Conservation (phyloP, 2,888 invertebrate species). For the Auanema freiburgensis region DNA sequence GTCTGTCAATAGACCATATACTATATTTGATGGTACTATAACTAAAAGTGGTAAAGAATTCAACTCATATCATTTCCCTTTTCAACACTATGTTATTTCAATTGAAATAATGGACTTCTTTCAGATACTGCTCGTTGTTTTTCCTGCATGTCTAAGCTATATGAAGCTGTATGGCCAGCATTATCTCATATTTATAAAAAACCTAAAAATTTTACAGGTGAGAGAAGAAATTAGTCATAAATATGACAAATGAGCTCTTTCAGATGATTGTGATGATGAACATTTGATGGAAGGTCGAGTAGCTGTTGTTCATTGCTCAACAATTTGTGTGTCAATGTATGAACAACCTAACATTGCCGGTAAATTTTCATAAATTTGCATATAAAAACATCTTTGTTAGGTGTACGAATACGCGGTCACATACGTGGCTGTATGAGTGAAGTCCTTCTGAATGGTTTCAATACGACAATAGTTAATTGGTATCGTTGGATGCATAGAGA, state of each 20-base stretch:
- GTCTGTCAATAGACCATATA: too few relatives aligned
- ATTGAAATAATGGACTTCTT: constrained; percentile 1
- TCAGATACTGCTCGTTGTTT: constrained; percentile 62
- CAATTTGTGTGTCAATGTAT: constrained; percentile 57
- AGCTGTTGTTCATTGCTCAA: constrained; percentile 54
- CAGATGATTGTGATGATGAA: constrained; percentile 43
- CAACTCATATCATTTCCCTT: background rate
- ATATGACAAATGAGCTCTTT: background rate
- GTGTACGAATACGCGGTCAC: constrained; percentile 55
- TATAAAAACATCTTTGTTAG: constrained; percentile 28
- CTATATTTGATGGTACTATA: background rate
- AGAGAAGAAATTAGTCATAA: constrained; percentile 12
- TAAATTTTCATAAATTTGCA: constrained; percentile 20
- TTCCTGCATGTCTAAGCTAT: constrained; percentile 62
- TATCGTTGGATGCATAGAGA: constrained; percentile 62
- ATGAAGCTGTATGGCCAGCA: constrained; percentile 57
- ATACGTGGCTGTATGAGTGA: constrained; percentile 62
- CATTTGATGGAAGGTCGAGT: constrained; percentile 29
- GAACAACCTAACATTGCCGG: constrained; percentile 60
- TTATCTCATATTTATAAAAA: constrained; percentile 52
- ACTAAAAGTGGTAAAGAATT: constrained; percentile 15
- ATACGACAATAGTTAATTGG: constrained; percentile 59
- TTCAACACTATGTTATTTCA: background rate
- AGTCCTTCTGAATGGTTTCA: constrained; percentile 59
- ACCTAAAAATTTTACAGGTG: constrained; percentile 62